Evolutionary conservation across 2,797 vertebrate species (phyloP), one percentile per base, ranked within the genome.

Genomic region (Euthynnus affinis): DNA sequence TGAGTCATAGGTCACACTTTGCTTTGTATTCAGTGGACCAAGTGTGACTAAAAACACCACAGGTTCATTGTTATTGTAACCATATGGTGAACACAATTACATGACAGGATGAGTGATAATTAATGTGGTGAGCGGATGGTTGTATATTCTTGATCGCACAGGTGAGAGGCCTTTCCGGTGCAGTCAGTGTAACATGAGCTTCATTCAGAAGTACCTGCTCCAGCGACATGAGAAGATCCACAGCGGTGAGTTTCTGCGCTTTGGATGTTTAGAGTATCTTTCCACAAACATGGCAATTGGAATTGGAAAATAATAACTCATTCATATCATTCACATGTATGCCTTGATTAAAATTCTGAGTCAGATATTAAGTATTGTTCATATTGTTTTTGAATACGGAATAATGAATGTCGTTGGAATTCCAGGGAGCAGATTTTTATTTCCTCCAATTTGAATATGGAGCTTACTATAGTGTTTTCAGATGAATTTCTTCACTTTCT

Each of bases 131-230:
- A 52, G 71, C 67, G 90, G 79, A 76, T 86, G 81, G 84, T 91
- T 93, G 76, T 91, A 91, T 87, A 91, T 87, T 94, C 84, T 85
- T 94, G 91, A 91, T 89, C 83, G 87, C 80, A 88, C 92, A 97
- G 96, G 98, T 88, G 98, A 99, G 93, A 96, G 98, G 94, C 98
- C 98, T 93, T 99, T 99, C 95, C 96, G 99, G 88, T 99, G 98
- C 95, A 97, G 97, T 95, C 98, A 99, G 95, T 99, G 98, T 94
- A 98, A 97, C 92, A 99, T 99, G 98, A 98, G 98, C 87, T 99
- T 99, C 95, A 99, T 99, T 88, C 98, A 99, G 96, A 99, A 99
- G 88, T 99, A 99, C 92, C 89, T 99, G 59, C 96, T 99, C 65
- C 98, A 99, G 93, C 94, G 98, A 61, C 98, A 99, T 0, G 98